These are phyloP conservation scores for Oscheius myriophilus DNA, from an alignment of 2,888 invertebrate species.

Conservation along the genomic window DNA sequence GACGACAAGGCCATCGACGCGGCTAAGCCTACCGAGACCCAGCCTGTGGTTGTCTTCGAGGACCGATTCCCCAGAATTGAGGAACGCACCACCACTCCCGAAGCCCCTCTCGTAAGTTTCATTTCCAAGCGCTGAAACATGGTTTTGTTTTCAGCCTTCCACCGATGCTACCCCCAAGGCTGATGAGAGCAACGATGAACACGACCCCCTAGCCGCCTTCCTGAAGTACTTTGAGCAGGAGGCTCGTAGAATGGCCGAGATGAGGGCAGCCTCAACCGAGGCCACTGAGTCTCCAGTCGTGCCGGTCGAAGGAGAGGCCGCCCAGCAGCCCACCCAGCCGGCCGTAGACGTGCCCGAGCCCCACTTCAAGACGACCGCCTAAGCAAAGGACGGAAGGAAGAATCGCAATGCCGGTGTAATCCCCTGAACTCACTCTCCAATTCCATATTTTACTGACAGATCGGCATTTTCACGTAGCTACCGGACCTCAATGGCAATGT, in stretches of 20 bases:
- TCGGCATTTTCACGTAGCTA: background rate
- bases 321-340: background rate
- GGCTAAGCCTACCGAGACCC: background rate
- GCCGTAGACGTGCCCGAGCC: conserved; percentile 23
- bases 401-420: conserved; percentile 23
- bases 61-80: conserved; percentile 50
- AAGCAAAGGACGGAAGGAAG: conserved; percentile 4
- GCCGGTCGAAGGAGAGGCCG: conserved; percentile 19
- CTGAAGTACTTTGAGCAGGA: conserved; percentile 34
- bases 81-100: conserved; percentile 48
- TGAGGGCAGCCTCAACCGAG: conserved; percentile 13
- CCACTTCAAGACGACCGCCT: conserved; percentile 17
- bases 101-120: conserved; percentile 26
- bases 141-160: conserved; percentile 1
- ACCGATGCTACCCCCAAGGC: conserved; percentile 8
- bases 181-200: conserved; percentile 36
- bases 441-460: too few relatives aligned
- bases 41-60: conserved; percentile 46
- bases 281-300: background rate
- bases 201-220: conserved; percentile 48
- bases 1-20: background rate
- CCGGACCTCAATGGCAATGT: conserved; percentile 10
- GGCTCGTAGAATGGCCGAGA: conserved; percentile 28
- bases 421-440: background rate
- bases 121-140: too few relatives aligned